Evolutionary conservation across 2,113 vertebrate species (phyloP).

Genomic region (Vidua macroura): DNA sequence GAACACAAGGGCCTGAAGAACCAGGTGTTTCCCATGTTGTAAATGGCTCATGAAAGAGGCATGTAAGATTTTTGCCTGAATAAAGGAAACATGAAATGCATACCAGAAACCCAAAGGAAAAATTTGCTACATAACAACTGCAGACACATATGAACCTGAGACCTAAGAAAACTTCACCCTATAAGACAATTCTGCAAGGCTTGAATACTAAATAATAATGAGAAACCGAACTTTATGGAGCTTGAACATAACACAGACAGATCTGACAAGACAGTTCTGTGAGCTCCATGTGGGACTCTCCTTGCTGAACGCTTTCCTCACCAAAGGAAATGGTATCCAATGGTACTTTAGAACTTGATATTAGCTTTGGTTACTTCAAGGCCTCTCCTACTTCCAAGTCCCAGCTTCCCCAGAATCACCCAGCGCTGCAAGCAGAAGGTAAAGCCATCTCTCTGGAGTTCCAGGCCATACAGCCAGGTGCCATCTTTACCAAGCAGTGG

Average conservation of each 20-base stretch:
- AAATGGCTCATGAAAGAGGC: background rate
- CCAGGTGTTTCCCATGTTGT: background rate
- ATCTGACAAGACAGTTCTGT: background rate
- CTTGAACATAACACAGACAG: background rate
- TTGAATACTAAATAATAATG: background rate
- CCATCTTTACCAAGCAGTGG: background rate
- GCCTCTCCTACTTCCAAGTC: background rate
- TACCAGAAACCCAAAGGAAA: background rate
- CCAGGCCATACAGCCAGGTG: background rate
- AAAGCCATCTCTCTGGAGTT: background rate
- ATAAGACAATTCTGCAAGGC: background rate
- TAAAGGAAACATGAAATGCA: fast-evolving
- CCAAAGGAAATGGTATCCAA: background rate
- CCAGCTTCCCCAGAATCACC: fast-evolving
- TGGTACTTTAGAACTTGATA: background rate
- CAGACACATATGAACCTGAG: background rate
- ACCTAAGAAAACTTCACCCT: background rate
- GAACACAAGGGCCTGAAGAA: background rate
- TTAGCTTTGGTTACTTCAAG: background rate
- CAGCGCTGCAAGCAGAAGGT: background rate
- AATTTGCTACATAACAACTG: background rate
- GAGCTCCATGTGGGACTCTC: background rate
- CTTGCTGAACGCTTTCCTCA: background rate
- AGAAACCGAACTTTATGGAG: background rate
- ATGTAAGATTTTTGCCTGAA: background rate